Evolutionary conservation across 2,797 vertebrate genomes (phyloP), one percentile per base, ranked within the genome.

Genomic region (Tragelaphus oryx): DNA sequence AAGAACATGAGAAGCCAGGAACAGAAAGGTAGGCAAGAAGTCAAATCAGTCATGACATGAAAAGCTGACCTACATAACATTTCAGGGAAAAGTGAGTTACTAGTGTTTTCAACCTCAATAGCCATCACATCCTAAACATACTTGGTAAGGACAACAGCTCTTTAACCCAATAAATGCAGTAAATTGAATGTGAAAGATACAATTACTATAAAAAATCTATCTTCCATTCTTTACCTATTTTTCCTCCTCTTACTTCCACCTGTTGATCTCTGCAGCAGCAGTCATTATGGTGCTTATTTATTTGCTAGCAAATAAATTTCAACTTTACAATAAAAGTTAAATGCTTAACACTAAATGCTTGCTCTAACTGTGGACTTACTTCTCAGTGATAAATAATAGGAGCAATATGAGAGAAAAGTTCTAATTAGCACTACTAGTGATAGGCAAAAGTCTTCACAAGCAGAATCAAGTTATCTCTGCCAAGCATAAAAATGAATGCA

Each of bases 1-100:
- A 96, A 89, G 46, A 89, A 41, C 26, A 33, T 84, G 46, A 89
- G 71, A 89, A 92, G 71, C 60, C 52, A 84, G 26, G n/a, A 89
- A 91, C 62, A 24, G 28, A 78, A 50, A 84, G 14, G 44, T 28
- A 90, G 50, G 26, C 33, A 93, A 85, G 57, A 28, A 94, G 11
- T 5, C 48, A 71, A 76, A 91, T 87, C 28, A 52, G 74, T 46
- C 86, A 57, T 22, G 55, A 52, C 48, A 76, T 16, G 4, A 82
- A 90, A 89, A 71, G 65, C 28, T 79, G 80, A 82, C 14, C 26
- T 76, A 74, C 7, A 41, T 22, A 60, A 37, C 28, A 52, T 79
- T 89, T 68, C 24, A 30, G 44, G 91, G 55, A 91, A 94, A 80
- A 74, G 71, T 60, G 33, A 89, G n/a, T 86, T 80, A 85, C 18